Evolutionary conservation across 2,888 invertebrate genomes (phyloP), one percentile per base, ranked within the genome.

Genomic region (Erebia aethiops): DNA sequence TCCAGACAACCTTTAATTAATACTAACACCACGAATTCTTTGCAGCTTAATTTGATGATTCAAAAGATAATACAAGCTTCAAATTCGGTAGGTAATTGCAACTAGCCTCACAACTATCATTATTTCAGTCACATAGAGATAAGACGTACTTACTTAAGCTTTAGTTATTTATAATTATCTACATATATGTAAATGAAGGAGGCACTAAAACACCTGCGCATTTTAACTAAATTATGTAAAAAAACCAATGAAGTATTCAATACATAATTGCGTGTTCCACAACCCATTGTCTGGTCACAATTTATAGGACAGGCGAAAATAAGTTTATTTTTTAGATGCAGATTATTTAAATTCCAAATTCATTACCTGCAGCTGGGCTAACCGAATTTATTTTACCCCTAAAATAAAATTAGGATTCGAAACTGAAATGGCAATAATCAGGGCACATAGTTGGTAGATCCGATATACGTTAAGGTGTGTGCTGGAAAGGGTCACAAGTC

Each of bases 191-290:
- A 57, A 21, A 54, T 54, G 57, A 46, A 56, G 52, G 57, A 49
- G 52, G 26, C 69, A 66, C 51, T 41, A 66, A 74, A 72, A 75
- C 77, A 78, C 76, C 78, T 78, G 77, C 76, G 75, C 74, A 73
- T 66, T 74, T 68, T 64, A 73, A 71, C 67, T 63, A 51, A 69
- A 65, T 71, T 72, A 70, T 68, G 57, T 73, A 77, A 84, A 84
- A n/a, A 86, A 86, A 80, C 74, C 75, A 79, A 86, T 89, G 84
- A 86, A 89, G 87, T 86, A 90, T 89, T 89, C 87, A 89, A 88
- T 81, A 75, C 70, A 66, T 87, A 86, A 87, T 87, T 86, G 84
- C 60, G 51, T 75, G 80, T 80, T 80, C 77, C 76, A 80, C 81
- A 79, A 64, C 77, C 85, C 81, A 87, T 89, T 88, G 90, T 89